Evolutionary conservation across 1,140 invertebrate genomes (phyloP).

Genomic region (Dendrolimus kikuchii): DNA sequence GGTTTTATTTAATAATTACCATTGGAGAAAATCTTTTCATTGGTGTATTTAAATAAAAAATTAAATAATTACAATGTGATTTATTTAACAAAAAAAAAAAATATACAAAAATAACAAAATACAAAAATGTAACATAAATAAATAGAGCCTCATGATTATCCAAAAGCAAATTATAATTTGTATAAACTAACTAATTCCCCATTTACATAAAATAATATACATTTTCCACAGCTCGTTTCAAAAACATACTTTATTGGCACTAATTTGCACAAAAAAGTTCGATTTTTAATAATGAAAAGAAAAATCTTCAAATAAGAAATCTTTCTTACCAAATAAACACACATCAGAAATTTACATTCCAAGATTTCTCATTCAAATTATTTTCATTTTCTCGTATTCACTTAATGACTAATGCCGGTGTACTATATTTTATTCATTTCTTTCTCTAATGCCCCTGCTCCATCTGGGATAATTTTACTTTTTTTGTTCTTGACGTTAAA

Average conservation of each 20-base stretch:
- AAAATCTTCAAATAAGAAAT: constrained; percentile 67
- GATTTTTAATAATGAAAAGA: constrained; percentile 22
- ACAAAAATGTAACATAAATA: constrained; percentile 6
- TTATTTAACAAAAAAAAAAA: constrained; percentile 15
- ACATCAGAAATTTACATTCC: constrained; percentile 11
- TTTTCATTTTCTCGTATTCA: constrained; percentile 28
- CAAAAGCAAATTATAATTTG: too few species aligned
- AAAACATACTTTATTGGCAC: constrained; percentile 18
- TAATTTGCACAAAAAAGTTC: constrained; percentile 15
- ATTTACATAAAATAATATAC: neutral
- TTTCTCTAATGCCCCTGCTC: too few species aligned
- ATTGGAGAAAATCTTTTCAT: too few species aligned
- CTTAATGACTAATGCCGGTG: too few species aligned
- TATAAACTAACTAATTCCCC: too few species aligned
- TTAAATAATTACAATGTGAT: constrained; percentile 3
- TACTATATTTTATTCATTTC: too few species aligned
- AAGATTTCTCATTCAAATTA: constrained; percentile 63
- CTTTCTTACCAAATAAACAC: constrained; percentile 23
- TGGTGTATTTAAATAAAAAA: constrained; percentile 1
- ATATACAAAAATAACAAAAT: constrained; percentile 10
- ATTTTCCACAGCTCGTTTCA: neutral
- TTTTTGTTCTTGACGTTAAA: too few species aligned
- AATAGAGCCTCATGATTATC: too few species aligned
- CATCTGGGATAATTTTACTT: too few species aligned
- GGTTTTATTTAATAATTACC: too few species aligned